phyloP scores from a whole-genome alignment of 2,797 vertebrate genomes.

The Antrozous pallidus region DNA sequence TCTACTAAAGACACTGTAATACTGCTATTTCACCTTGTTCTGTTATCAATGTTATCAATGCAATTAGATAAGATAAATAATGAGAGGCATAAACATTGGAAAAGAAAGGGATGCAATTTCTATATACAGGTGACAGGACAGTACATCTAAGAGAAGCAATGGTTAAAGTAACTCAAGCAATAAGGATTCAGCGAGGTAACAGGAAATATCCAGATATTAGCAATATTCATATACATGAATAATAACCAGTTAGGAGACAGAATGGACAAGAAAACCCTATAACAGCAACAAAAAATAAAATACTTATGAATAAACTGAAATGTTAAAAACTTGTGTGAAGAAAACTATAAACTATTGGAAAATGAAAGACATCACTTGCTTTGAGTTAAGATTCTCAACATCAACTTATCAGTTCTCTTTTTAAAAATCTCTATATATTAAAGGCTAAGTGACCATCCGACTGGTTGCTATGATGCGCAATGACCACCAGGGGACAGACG shows the following conservation, averaged over 20 bases:
- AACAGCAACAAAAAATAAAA: slow-evolving; percentile 14
- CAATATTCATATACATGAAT: neutral
- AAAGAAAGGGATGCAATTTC: neutral
- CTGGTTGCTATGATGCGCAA: no score
- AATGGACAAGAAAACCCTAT: neutral
- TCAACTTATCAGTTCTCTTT: neutral
- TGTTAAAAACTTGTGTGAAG: neutral
- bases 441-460: no score
- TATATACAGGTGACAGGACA: neutral
- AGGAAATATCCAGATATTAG: slow-evolving; percentile 32
- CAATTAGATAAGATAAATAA: neutral
- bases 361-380: neutral
- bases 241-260: slow-evolving; percentile 6
- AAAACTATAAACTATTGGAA: slow-evolving; percentile 11
- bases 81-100: neutral
- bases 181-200: neutral
- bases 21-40: neutral
- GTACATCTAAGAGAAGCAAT: neutral
- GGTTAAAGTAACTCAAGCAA: neutral
- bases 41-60: neutral
- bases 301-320: neutral
- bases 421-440: no score
- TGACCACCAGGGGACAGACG: no score
- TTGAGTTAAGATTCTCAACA: neutral
- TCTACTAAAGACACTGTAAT: neutral